Evolutionary conservation across 2,888 invertebrate species (phyloP).

Genomic region (Drosophila helvetica): DNA sequence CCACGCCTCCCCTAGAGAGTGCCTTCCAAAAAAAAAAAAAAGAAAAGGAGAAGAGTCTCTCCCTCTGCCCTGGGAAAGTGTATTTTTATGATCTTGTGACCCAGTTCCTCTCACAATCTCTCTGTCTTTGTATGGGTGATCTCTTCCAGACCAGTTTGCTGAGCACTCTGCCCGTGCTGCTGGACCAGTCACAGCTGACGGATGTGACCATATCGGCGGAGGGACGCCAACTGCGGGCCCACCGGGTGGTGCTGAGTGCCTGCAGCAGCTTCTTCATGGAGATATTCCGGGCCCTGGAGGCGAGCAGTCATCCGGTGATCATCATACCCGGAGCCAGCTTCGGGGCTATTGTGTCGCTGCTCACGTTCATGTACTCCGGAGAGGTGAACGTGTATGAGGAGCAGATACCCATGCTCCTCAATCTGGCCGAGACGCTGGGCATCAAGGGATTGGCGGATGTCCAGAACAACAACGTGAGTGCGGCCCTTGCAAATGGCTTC

Average conservation of each 20-base stretch:
- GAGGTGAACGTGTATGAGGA: slow-evolving; percentile 93
- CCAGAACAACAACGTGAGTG: slow-evolving; percentile 87
- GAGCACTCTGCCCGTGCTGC: slow-evolving; percentile 90
- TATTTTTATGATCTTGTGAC: slow-evolving; percentile 72
- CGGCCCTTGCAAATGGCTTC: background rate
- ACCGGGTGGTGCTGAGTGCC: slow-evolving; percentile 93
- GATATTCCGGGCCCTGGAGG: slow-evolving; percentile 86
- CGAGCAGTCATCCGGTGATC: slow-evolving; percentile 83
- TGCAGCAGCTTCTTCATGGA: slow-evolving; percentile 96
- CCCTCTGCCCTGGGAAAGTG: slow-evolving; percentile 42
- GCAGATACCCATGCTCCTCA: slow-evolving; percentile 90
- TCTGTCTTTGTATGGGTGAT: slow-evolving; percentile 62
- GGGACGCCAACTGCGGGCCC: slow-evolving; percentile 92
- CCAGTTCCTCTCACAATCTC: slow-evolving; percentile 49
- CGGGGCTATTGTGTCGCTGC: slow-evolving; percentile 86
- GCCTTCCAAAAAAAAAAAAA: slow-evolving; percentile 7
- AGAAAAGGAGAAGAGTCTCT: too few species aligned
- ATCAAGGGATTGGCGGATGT: slow-evolving; percentile 93
- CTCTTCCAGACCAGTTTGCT: slow-evolving; percentile 88
- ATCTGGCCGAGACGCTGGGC: slow-evolving; percentile 91
- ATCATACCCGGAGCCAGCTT: slow-evolving; percentile 84
- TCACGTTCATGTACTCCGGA: slow-evolving; percentile 94
- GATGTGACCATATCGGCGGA: slow-evolving; percentile 95
- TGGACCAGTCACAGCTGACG: slow-evolving; percentile 92
- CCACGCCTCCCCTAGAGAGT: slow-evolving; percentile 8